These are phyloP conservation scores for Diabrotica balteata DNA, from an alignment of 2,888 invertebrate species.

Conservation along the genomic window DNA sequence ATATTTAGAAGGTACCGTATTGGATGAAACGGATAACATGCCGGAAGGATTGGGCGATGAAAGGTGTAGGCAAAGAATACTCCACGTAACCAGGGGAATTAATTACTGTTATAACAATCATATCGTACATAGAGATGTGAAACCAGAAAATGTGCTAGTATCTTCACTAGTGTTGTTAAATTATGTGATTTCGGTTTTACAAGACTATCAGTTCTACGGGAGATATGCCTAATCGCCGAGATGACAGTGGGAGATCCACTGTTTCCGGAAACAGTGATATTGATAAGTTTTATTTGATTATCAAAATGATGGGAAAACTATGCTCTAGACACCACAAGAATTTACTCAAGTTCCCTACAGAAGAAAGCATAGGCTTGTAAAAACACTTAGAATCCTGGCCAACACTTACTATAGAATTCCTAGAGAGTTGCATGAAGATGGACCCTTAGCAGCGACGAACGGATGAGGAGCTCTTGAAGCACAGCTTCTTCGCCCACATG, in stretches of 20 bases:
- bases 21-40: constrained; percentile 81
- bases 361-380: constrained; percentile 45
- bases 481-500: constrained; percentile 47
- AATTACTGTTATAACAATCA: constrained; percentile 85
- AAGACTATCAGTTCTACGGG: constrained; percentile 73
- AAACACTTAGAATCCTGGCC: constrained; percentile 61
- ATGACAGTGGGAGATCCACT: constrained; percentile 87
- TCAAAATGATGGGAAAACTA: constrained; percentile 73
- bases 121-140: constrained; percentile 87
- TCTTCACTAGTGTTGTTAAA: constrained; percentile 81
- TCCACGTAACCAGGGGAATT: constrained; percentile 81
- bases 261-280: constrained; percentile 89
- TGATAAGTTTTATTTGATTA: constrained; percentile 85
- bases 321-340: constrained; percentile 61
- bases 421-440: constrained; percentile 65
- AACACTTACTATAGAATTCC: constrained; percentile 59
- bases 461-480: constrained; percentile 68
- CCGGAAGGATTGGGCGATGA: constrained; percentile 77
- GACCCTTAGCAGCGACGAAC: constrained; percentile 71
- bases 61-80: constrained; percentile 76
- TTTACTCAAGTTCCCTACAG: constrained; percentile 53
- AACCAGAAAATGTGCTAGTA: constrained; percentile 88
- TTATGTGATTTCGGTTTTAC: constrained; percentile 93
- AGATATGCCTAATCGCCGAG: constrained; percentile 83
- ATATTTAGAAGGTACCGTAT: constrained; percentile 83